A percentile compares a stretch with the other conserved stretches of the same genome.
Conservation (phyloP, 2,113 vertebrate species). For the Tringa solitaria region DNA sequence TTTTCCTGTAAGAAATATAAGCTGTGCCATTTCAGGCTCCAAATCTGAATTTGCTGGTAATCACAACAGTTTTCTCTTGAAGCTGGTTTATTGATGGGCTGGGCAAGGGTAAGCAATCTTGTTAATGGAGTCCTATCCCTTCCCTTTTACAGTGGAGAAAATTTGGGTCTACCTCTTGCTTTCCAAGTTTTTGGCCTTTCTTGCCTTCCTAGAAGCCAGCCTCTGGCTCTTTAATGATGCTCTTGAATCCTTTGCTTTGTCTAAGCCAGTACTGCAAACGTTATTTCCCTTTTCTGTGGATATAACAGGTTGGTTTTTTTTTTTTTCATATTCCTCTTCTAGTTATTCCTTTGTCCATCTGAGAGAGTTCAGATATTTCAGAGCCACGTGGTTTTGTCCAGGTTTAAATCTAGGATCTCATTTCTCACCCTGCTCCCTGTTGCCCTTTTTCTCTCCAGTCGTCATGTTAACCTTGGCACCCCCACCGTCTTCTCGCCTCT, state of each 20-base stretch:
- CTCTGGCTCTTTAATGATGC: neutral
- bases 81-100: neutral
- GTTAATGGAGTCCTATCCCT: neutral
- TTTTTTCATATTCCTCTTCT: neutral
- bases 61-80: neutral
- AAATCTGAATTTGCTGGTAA: neutral
- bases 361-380: neutral
- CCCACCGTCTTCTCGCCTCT: neutral
- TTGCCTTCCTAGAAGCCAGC: neutral
- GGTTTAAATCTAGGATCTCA: neutral
- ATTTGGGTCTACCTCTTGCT: neutral
- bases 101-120: neutral
- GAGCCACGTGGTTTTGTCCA: neutral
- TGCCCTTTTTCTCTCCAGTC: neutral
- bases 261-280: neutral
- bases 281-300: neutral
- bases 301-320: neutral
- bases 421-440: rapidly evolving
- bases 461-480: neutral
- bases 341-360: neutral
- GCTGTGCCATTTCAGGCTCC: neutral
- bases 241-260: neutral
- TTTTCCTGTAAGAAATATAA: neutral
- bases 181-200: neutral
- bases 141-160: neutral